Base-by-base conservation (phyloP, 2,888 invertebrate species). In the Lacanobia oleracea region DNA sequence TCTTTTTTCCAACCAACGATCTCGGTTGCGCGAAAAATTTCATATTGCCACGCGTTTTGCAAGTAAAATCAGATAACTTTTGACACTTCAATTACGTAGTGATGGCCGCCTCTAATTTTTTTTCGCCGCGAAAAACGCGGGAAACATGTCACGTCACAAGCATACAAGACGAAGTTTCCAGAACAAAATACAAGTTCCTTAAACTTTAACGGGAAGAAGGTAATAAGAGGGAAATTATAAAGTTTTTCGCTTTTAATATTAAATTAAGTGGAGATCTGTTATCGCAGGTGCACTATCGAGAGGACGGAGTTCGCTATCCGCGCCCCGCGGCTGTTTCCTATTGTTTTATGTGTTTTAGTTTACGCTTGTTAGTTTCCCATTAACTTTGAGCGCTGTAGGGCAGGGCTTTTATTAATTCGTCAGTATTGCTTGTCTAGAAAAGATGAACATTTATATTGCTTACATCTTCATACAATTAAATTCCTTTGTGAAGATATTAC, bases 31-130 rank as follows among this genome's bases (percentile, higher is more conserved):
- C 93, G 93, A 94, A 94, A 95, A 94, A 95, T 95, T 95, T 95
- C 94, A 95, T 94, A 95, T 93, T 92, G 92, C 92, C 90, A 92
- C 92, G 92, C 93, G 93, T 91, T 95, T 95, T 95, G 96, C 95
- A 95, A 96, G 96, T 95, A 94, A 95, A 95, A 96, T 96, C 95
- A 95, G 94, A 94, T 92, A 96, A 96, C 95, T 96, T 96, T 95
- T 96, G 96, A 95, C 96, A 95, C 95, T 95, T 94, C 96, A 96
- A 95, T 96, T 96, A 95, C 94, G 93, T 87, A 91, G 93, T 94
- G 95, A 95, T 94, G 93, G 94, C 91, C 91, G 93, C 86, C 90
- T 93, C 91, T 92, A 94, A 93, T 94, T 94, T 94, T 88, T 89
- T 94, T 91, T 82, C 83, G 86, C 86, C 88, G 81, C 90, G 75